These are phyloP conservation scores for Diloba caeruleocephala DNA, from an alignment of 2,888 invertebrate species.

Conservation along the genomic window DNA sequence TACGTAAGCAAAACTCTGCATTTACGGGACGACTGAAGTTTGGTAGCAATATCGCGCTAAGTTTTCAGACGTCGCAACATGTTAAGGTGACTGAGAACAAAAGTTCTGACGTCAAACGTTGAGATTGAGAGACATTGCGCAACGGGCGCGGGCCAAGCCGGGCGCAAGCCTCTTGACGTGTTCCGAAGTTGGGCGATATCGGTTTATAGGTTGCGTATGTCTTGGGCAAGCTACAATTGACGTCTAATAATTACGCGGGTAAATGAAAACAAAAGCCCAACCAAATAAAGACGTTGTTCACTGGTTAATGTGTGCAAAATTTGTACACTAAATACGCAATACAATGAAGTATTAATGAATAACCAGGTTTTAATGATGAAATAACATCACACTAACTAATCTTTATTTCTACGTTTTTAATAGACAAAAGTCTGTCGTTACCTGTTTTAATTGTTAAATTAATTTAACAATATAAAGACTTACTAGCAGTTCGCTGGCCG, in stretches of 20 bases:
- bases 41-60: slow-evolving; percentile 17
- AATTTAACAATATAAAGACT: slow-evolving; percentile 30
- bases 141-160: too few species aligned
- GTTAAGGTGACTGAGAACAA: slow-evolving; percentile 30
- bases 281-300: background rate
- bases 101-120: slow-evolving; percentile 22
- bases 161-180: too few species aligned
- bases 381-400: slow-evolving; percentile 5
- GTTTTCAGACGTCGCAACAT: slow-evolving; percentile 6
- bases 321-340: slow-evolving; percentile 4
- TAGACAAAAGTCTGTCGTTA: slow-evolving; percentile 4
- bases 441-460: slow-evolving; percentile 35
- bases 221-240: slow-evolving; percentile 20
- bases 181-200: background rate
- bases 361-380: background rate
- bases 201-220: slow-evolving; percentile 6
- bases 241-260: slow-evolving; percentile 2
- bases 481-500: slow-evolving; percentile 30
- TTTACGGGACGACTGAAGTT: slow-evolving; percentile 8
- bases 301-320: slow-evolving; percentile 5
- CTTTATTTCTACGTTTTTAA: background rate
- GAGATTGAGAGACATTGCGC: too few species aligned
- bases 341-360: background rate
- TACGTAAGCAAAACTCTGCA: background rate
- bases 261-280: slow-evolving; percentile 3